Conservation (phyloP, 1,140 invertebrate species). For the Lamellibrachia luymesi region DNA sequence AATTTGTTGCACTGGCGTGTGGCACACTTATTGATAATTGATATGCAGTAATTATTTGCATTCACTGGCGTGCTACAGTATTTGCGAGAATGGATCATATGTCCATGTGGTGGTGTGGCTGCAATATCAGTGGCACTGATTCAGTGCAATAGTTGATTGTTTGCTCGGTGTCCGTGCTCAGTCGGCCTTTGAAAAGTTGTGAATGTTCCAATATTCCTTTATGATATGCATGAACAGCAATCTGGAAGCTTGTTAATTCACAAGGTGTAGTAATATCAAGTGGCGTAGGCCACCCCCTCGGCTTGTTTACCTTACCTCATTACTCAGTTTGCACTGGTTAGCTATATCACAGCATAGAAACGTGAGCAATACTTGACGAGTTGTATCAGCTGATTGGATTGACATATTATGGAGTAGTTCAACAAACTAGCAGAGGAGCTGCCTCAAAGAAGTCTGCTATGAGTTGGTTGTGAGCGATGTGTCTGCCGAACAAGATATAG, state of each 20-base stretch:
- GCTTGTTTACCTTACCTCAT: not conserved
- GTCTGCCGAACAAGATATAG: not conserved
- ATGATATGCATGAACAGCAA: not conserved
- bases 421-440: not conserved
- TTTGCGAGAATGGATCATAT: not conserved
- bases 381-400: not conserved
- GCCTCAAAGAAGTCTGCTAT: not conserved
- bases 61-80: not conserved
- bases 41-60: not conserved
- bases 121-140: not conserved
- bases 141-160: not conserved
- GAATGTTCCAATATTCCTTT: not conserved
- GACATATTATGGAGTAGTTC: not conserved
- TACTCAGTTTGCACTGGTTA: not conserved
- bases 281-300: not conserved
- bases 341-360: not conserved
- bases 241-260: not conserved
- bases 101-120: not conserved
- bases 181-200: not conserved
- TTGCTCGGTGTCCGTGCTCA: not conserved
- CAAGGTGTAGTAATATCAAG: not conserved
- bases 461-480: not conserved
- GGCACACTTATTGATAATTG: not conserved
- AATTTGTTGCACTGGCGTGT: not conserved
- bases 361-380: not conserved